Conservation (phyloP, 2,888 invertebrate species). For the Macroteleia sp. region DNA sequence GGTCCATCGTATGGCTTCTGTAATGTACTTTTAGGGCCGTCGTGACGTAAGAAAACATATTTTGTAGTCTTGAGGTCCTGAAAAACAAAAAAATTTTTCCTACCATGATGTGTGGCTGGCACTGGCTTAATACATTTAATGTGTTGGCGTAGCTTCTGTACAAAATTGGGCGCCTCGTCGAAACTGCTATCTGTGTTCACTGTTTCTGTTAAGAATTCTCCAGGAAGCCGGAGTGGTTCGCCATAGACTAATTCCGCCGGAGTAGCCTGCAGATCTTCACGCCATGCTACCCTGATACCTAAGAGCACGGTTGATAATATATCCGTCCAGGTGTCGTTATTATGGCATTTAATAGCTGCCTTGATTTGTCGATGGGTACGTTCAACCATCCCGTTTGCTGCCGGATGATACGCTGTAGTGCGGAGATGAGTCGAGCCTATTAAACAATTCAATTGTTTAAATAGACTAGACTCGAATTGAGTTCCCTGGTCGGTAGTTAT, state of each 20-base stretch:
- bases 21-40: background rate
- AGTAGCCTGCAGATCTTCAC: slow-evolving; percentile 69
- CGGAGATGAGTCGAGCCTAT: no score
- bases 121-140: background rate
- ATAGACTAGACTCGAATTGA: no score
- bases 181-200: background rate
- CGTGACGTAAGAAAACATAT: background rate
- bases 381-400: background rate
- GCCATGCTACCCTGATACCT: slow-evolving; percentile 16
- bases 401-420: no score
- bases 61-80: background rate
- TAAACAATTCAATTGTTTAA: no score
- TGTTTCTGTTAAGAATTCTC: slow-evolving; percentile 50
- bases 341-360: slow-evolving; percentile 8
- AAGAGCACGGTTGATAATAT: background rate
- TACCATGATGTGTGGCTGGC: background rate
- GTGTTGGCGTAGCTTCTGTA: background rate
- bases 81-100: background rate
- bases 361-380: background rate
- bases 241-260: slow-evolving; percentile 68
- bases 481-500: slow-evolving; percentile 63
- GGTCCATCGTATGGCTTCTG: slow-evolving; percentile 10
- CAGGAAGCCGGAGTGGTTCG: slow-evolving; percentile 67
- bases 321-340: background rate
- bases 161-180: background rate